A percentile compares a stretch with the other conserved stretches of the same genome.
Conservation (phyloP, 2,113 vertebrate species). For the Crotalus horridus region DNA sequence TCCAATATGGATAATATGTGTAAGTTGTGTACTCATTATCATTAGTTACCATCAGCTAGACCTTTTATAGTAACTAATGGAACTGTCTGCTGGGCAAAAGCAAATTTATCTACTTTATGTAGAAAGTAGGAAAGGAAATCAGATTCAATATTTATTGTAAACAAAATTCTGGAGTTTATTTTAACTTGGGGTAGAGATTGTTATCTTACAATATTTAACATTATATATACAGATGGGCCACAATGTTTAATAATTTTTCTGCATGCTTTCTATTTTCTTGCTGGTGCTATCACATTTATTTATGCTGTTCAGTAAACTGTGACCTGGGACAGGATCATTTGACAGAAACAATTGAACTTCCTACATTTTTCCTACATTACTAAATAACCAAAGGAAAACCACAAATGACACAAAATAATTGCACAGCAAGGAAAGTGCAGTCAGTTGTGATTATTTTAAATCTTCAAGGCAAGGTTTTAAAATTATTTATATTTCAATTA, state of each 20-base stretch:
- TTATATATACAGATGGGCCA: background rate
- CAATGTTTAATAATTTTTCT: background rate
- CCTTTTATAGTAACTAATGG: background rate
- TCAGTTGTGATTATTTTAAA: background rate
- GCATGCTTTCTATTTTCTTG: background rate
- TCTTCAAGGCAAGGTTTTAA: background rate
- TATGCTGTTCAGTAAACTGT: constrained; percentile 9
- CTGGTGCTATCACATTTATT: background rate
- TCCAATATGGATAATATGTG: background rate
- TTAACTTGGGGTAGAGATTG: background rate
- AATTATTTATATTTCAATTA: constrained; percentile 18
- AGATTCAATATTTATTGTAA: background rate
- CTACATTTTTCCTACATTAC: background rate
- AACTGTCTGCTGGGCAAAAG: background rate
- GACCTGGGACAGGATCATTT: constrained; percentile 1
- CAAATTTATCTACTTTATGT: background rate
- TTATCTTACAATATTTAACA: background rate
- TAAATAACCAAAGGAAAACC: background rate
- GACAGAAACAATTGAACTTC: constrained; percentile 2
- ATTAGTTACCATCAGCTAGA: background rate
- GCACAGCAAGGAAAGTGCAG: background rate
- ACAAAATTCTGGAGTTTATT: background rate
- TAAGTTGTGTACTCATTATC: background rate
- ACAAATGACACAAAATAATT: background rate
- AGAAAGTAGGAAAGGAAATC: background rate